Percentiles rank a stretch among this genome's conserved stretches.
Conservation (phyloP, 2,113 vertebrate species). For the Sitta europaea region DNA sequence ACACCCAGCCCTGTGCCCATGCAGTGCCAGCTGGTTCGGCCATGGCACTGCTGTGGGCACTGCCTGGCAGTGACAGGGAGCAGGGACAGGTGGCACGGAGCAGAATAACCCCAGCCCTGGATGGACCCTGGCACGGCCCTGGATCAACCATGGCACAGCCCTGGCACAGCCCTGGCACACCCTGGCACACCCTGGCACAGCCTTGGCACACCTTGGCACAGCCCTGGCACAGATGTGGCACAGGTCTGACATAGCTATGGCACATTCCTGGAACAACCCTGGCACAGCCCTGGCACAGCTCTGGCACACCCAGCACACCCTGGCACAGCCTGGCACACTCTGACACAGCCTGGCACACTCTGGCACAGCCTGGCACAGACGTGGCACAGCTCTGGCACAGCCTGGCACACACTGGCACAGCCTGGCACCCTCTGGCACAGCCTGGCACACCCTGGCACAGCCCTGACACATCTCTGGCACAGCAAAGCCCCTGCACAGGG, state of each 20-base stretch:
- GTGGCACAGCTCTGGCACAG: neutral
- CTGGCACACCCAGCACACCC: neutral
- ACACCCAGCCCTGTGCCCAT: neutral
- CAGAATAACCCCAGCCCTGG: neutral
- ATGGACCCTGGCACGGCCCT: rapidly evolving
- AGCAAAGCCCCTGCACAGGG: rapidly evolving
- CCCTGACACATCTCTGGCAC: rapidly evolving
- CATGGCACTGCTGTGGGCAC: neutral
- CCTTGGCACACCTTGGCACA: too few relatives aligned
- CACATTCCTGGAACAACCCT: neutral
- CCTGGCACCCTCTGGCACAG: neutral
- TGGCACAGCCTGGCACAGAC: too few relatives aligned
- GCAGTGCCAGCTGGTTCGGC: neutral
- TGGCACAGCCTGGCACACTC: too few relatives aligned
- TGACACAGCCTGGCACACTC: too few relatives aligned
- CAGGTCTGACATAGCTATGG: too few relatives aligned
- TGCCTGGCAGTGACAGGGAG: neutral
- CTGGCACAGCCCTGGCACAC: too few relatives aligned
- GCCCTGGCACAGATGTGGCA: neutral
- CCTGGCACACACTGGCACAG: neutral
- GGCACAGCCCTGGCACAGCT: rapidly evolving
- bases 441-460: neutral
- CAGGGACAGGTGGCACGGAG: rapidly evolving
- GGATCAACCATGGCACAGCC: neutral
- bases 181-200: too few relatives aligned